Percentiles rank a stretch among this genome's conserved stretches.
phyloP scores from a whole-genome alignment of 2,888 invertebrate species.

The Noctua fimbriata region DNA sequence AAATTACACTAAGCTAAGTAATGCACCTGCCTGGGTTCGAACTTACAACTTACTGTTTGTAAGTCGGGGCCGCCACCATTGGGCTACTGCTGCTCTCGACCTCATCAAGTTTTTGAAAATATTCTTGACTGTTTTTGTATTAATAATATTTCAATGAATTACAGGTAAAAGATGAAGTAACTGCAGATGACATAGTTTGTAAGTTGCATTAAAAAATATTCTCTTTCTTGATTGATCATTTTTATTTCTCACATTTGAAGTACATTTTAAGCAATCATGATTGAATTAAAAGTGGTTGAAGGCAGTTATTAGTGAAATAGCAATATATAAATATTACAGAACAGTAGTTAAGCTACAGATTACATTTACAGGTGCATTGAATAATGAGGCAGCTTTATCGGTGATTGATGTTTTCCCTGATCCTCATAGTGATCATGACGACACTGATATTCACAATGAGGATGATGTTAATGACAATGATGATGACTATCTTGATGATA shows the following conservation, averaged over 20 bases:
- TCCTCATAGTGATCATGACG: slow-evolving; percentile 60
- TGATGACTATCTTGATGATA: slow-evolving; percentile 78
- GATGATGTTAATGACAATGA: slow-evolving; percentile 69
- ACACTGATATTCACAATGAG: slow-evolving; percentile 61
- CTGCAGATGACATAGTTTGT: slow-evolving; percentile 83
- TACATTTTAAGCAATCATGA: not conserved
- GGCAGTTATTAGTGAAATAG: not conserved
- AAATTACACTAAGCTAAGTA: too few relatives aligned
- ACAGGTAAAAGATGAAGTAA: slow-evolving; percentile 86
- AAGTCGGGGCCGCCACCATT: too few relatives aligned
- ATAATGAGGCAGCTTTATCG: slow-evolving; percentile 73
- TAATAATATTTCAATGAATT: slow-evolving; percentile 56
- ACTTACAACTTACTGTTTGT: too few relatives aligned
- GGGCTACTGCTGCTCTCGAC: too few relatives aligned
- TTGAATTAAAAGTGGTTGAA: not conserved
- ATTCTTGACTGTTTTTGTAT: not conserved
- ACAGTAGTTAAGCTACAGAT: slow-evolving; percentile 1
- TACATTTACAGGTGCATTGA: slow-evolving; percentile 74
- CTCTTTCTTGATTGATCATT: not conserved
- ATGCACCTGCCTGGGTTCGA: too few relatives aligned
- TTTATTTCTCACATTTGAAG: not conserved
- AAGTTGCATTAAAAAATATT: slow-evolving; percentile 69
- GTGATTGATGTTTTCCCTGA: slow-evolving; percentile 70
- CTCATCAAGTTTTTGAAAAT: not conserved
- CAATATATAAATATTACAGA: not conserved